Percentiles rank a stretch among this genome's conserved stretches.
phyloP scores from a whole-genome alignment of 2,113 vertebrate species.

The Cepphus grylle region DNA sequence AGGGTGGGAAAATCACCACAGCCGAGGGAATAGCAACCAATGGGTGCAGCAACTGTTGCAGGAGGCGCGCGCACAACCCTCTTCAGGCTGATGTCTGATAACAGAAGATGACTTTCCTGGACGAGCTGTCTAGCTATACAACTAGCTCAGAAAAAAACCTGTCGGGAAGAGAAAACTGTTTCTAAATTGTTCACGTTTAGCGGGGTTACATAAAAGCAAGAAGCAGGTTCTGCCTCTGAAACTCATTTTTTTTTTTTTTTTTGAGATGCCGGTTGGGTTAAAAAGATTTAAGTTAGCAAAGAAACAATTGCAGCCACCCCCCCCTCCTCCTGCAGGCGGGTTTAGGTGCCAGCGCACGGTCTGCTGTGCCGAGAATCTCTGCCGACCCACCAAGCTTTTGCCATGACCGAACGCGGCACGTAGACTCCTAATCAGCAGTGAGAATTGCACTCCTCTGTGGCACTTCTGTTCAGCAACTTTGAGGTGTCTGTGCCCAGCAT shows the following conservation, averaged over 20 bases:
- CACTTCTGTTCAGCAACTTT: background rate
- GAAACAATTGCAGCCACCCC: accelerated
- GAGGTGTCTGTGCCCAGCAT: background rate
- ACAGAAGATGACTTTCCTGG: background rate
- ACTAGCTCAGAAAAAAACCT: background rate
- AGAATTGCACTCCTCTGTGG: background rate
- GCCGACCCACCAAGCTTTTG: background rate
- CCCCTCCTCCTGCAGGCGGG: accelerated
- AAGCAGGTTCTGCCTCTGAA: background rate
- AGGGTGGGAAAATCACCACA: background rate
- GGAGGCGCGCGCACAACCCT: background rate
- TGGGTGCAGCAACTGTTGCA: background rate
- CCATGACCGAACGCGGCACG: background rate
- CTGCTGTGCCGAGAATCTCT: background rate
- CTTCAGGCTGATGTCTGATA: background rate
- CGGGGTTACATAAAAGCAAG: background rate
- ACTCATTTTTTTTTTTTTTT: background rate
- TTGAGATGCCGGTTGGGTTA: background rate
- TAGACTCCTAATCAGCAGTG: background rate
- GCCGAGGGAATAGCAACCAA: background rate
- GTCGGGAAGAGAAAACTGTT: background rate
- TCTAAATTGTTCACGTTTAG: background rate
- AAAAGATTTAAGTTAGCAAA: background rate
- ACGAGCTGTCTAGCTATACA: background rate
- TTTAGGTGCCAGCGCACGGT: background rate